Base-by-base conservation (phyloP, 1,140 invertebrate species). In the Phortica variegata region DNA sequence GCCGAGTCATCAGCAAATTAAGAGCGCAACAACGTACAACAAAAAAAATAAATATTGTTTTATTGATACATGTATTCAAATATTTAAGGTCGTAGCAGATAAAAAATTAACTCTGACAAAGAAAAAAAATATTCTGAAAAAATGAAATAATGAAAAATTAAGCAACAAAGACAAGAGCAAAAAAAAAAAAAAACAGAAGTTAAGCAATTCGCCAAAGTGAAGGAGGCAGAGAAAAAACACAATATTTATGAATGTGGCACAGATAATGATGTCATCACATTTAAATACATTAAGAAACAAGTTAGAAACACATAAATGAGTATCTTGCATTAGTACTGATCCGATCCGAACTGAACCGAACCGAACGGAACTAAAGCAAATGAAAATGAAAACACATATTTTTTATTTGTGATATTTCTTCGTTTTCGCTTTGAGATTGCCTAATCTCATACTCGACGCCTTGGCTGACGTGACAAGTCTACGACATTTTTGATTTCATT, bases 201-300 rank as follows among this genome's bases (percentile, higher is more conserved):
- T 26, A 26, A 26, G 23, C 23, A 26, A 6, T 26, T 5, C 23
- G 23, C 10, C 43, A 54, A 32, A 51, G 16, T 42, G 23, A 56
- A 26, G 32, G 48, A 43, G 29, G 40, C 37, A 48, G 12, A 61
- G 52, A 49, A 16, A 51, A 40, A 58, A 8, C 32, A 26, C 49
- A 20, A 46, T 12, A 32, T 7, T 49, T 52, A 34, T 49, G 49
- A 62, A 53, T 50, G 51, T 52, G 54, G 33, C 56, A 58, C 63
- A 61, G 57, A 68, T 56, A 63, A 68, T 68, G 63, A 68, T 68
- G 63, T 68, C 63, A 68, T 68, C 60, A 52, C 38, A 38, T 59
- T 61, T 62, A 44, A 57, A 66, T 66, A 66, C 46, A 49, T 52
- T 49, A 60, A 52, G 54, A 68, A 66, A 66, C 62, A 63, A 66